These are phyloP conservation scores for Lamellibrachia luymesi DNA, from an alignment of 1,140 invertebrate genomes.

Conservation along the genomic window DNA sequence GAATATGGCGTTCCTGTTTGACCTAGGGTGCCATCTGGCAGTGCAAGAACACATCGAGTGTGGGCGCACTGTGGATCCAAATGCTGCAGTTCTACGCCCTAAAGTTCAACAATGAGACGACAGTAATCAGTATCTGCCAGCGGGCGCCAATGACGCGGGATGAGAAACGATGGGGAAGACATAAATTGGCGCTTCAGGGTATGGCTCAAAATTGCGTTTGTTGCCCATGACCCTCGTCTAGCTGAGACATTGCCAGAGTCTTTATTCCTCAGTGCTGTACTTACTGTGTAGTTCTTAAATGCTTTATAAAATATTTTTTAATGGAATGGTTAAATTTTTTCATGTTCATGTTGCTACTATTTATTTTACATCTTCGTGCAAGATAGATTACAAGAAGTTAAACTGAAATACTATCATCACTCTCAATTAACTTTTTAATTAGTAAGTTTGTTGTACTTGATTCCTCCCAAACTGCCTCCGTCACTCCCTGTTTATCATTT, in stretches of 20 bases:
- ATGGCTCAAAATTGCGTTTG: conserved; percentile 15
- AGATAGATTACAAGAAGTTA: not conserved
- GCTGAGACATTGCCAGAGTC: not conserved
- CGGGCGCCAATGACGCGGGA: conserved; percentile 40
- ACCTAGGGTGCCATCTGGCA: conserved; percentile 22
- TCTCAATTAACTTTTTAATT: not conserved
- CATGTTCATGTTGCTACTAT: not conserved
- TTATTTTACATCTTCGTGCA: not conserved
- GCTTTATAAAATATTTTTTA: not conserved
- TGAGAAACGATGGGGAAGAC: conserved; percentile 53
- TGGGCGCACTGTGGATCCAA: conserved; percentile 57
- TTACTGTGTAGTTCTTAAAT: conserved; percentile 2
- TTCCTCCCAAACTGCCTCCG: not conserved
- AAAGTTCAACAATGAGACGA: conserved; percentile 50
- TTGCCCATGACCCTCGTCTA: not conserved
- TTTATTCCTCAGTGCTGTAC: not conserved
- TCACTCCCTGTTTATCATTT: not conserved
- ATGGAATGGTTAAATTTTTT: not conserved
- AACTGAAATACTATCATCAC: not conserved
- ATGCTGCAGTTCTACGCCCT: conserved; percentile 59
- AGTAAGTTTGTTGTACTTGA: not conserved
- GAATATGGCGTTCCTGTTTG: not conserved
- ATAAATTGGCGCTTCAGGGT: conserved; percentile 61
- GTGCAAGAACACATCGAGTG: conserved; percentile 20
- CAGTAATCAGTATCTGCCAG: conserved; percentile 55